Percentiles rank a stretch among this genome's conserved stretches.
phyloP scores from a whole-genome alignment of 2,797 vertebrate species.

The Trichosurus vulpecula region DNA sequence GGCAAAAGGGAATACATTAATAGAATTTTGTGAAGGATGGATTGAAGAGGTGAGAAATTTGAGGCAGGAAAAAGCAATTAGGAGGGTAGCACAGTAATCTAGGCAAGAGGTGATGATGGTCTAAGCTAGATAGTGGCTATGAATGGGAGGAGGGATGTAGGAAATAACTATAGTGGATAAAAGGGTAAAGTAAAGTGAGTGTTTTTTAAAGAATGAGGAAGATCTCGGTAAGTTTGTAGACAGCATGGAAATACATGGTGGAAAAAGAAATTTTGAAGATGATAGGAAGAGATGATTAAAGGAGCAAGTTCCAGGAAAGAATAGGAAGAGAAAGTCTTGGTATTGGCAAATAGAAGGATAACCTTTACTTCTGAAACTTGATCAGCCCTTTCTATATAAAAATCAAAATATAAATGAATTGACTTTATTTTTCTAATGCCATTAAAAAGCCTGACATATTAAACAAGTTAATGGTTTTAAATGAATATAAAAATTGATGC shows the following conservation, averaged over 20 bases:
- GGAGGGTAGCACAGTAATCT: not conserved
- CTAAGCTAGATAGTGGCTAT: not conserved
- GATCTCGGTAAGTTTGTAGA: not conserved
- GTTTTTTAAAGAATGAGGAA: not conserved
- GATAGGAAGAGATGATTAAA: not conserved
- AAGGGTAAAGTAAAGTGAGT: not conserved
- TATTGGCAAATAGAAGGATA: not conserved
- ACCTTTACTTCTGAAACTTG: not conserved
- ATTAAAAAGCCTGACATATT: constrained; percentile 2
- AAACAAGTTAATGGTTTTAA: not conserved
- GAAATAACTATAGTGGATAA: not conserved
- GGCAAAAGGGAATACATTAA: not conserved
- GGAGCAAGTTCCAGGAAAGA: not conserved
- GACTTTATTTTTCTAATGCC: not conserved
- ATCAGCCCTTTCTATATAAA: not conserved
- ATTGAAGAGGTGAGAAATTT: not conserved
- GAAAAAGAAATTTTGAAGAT: not conserved
- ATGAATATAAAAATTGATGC: not conserved
- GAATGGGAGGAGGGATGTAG: not conserved
- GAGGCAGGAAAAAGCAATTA: not conserved
- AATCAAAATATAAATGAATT: not conserved
- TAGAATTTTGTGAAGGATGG: not conserved
- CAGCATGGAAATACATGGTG: not conserved
- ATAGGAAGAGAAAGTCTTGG: not conserved
- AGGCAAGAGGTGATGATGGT: not conserved